These are phyloP conservation scores for Chaetodon trifasciatus DNA, from an alignment of 2,797 vertebrate species.

Conservation along the genomic window DNA sequence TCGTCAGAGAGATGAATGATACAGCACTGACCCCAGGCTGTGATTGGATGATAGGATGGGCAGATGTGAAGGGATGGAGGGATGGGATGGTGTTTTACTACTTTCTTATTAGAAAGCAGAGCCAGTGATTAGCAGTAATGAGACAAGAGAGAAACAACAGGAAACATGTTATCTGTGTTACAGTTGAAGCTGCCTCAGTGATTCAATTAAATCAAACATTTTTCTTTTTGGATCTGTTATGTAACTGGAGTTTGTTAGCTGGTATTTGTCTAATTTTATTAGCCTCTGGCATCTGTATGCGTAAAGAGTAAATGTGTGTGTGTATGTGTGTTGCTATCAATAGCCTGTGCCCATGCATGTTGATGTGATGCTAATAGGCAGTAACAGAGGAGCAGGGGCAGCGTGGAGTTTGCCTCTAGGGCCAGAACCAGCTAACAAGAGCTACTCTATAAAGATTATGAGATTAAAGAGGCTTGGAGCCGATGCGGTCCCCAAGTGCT, in stretches of 20 bases:
- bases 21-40: not conserved
- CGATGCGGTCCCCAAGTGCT: constrained; percentile 53
- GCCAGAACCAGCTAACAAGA: constrained; percentile 65
- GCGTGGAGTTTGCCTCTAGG: constrained; percentile 31
- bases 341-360: constrained; percentile 24
- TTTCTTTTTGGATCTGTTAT: constrained; percentile 18
- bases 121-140: constrained; percentile 2
- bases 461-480: constrained; percentile 70
- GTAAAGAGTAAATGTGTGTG: constrained; percentile 15
- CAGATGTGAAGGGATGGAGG: not conserved
- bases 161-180: not conserved
- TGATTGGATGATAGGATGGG: constrained; percentile 24
- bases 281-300: constrained; percentile 9
- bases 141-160: constrained; percentile 9
- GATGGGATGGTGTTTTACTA: not conserved
- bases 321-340: constrained; percentile 30
- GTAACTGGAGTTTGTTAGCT: constrained; percentile 8
- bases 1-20: constrained; percentile 40
- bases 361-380: constrained; percentile 55
- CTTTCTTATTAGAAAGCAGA: constrained; percentile 18
- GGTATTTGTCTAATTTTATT: constrained; percentile 14
- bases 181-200: not conserved
- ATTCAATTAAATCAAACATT: constrained; percentile 10
- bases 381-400: constrained; percentile 47
- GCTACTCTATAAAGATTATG: constrained; percentile 73